Conservation (phyloP, 2,113 vertebrate species). For the Camelus bactrianus region DNA sequence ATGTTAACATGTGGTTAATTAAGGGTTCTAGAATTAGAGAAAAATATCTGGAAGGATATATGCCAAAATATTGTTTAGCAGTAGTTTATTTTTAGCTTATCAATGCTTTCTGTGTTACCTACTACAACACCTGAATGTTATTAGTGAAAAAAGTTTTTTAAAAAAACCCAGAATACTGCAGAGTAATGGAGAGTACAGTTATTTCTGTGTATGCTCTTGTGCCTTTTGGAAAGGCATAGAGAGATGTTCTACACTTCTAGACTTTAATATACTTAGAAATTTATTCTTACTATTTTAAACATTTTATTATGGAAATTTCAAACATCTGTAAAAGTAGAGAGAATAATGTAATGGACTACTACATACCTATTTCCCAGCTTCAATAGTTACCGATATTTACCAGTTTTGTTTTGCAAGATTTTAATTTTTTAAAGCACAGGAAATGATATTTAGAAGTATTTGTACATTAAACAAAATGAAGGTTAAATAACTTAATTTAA, state of each 20-base stretch:
- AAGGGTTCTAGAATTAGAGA: neutral
- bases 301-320: slow-evolving; percentile 9
- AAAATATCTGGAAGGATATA: neutral
- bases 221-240: neutral
- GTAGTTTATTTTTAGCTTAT: neutral
- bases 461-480: neutral
- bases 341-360: neutral
- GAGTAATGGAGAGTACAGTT: neutral
- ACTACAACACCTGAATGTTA: neutral
- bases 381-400: neutral
- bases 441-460: neutral
- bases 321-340: neutral
- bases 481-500: slow-evolving; percentile 16
- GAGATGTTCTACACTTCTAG: neutral
- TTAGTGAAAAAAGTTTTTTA: neutral
- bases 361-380: neutral
- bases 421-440: slow-evolving; percentile 26
- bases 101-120: neutral
- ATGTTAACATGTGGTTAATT: neutral
- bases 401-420: neutral
- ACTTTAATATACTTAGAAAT: neutral
- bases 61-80: neutral
- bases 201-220: neutral
- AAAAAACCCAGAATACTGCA: neutral
- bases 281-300: slow-evolving; percentile 42